Base-by-base conservation (phyloP, 1,140 invertebrate genomes). In the Aphelenchoides avenae region DNA sequence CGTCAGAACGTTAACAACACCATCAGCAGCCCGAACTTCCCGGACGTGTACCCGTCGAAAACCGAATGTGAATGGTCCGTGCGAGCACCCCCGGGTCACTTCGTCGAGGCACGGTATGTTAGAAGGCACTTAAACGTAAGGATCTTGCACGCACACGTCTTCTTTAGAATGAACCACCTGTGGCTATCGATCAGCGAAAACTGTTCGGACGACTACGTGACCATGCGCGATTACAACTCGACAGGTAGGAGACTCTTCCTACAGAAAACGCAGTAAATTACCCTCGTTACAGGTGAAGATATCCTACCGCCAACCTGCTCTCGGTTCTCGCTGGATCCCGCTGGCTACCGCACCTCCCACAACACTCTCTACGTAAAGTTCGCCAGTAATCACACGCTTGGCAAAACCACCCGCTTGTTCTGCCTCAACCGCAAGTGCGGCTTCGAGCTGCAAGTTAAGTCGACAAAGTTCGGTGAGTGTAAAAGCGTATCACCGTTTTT, bases 61-160 rank as follows among this genome's bases (percentile, higher is more conserved):
- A 44, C 43, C 18, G 40, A 57, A n/a, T 75, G 72, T 41, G 62
- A 63, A 52, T 75, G 72, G 72, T 68, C 41, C 7, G 56, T 75
- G 20, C 34, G 43, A 18, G 57, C 74, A 31, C 73, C 74, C 18
- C 40, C 36, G 31, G 66, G 68, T 7, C 74, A 75, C 61, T 66
- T 76, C 47, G 57, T 76, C 26, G 54, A 72, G 20, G 55, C 64
- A 30, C 34, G 26, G 61, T 70, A 22, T 20, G 48, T 20, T 54
- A 57, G 61, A 13, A n/a, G 11, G 13, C 61, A 43, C 15, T 41
- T 61, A 61, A 61, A 1, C 11, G 40, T 13, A 60, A 11, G 26
- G 11, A 61, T n/a, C 11, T 20, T 43, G 18, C 7, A 7, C 24
- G 20, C 15, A 11, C 2, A 11, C 3, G 53, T 18, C 7, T 22